Evolutionary conservation across 2,113 vertebrate genomes (phyloP), one percentile per base, ranked within the genome.

Genomic region (Piprites chloris): DNA sequence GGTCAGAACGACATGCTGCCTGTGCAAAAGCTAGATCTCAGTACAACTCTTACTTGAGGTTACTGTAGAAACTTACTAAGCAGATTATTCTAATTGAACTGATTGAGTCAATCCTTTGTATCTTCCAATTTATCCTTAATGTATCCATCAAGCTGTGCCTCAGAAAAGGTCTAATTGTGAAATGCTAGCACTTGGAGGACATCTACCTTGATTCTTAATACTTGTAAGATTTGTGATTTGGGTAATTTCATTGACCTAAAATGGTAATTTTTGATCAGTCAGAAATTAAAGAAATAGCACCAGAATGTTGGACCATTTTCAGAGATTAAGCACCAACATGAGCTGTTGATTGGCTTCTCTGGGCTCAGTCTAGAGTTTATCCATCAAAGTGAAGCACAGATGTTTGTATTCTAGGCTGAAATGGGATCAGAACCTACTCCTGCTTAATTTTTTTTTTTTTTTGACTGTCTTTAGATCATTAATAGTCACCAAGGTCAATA

Each of bases 11-110:
- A 80, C 63, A 88, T 94, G 85, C 90, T 93, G 85, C 63, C 78
- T 90, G 24, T 86, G 87, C 85, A 95, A 95, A 95, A 91, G 50
- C 85, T 88, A 88, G 74, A 87, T 94, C 63, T 91, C 46, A 16
- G 24, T 93, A 16, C 35, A 90, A 69, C 27, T 93, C 39, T 94
- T 61, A 91, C 33, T 90, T 49, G 63, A 85, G 42, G 30, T 88
- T 93, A 69, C 68, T 75, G 75, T 46, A 72, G 81, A 94, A 93
- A 83, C 89, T 77, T 95, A 84, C 79, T 86, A 85, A 83, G 92
- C 90, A 94, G 42, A 59, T 83, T 59, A 80, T 85, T 94, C 75
- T 77, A 58, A 88, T 90, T 83, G 85, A 92, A 93, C 79, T 3
- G 19, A 67, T 73, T 93, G 90, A 83, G 71, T 50, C 72, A 86